Percentiles rank a stretch among this genome's conserved stretches.
Conservation (phyloP, 2,797 vertebrate genomes). For the Typhlichthys eigenmanni region DNA sequence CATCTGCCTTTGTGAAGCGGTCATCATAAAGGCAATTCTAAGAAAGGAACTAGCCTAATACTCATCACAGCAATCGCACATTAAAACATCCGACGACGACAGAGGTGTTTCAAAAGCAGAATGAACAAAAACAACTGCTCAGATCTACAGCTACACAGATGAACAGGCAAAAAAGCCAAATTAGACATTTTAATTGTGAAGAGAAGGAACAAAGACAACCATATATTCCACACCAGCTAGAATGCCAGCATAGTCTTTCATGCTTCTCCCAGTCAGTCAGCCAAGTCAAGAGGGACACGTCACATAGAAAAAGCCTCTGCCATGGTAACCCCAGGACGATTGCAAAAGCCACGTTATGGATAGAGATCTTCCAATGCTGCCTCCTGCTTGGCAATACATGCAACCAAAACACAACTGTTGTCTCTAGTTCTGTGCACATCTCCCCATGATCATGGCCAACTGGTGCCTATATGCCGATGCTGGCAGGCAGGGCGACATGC, state of each 20-base stretch:
- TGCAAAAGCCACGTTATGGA: constrained; percentile 47
- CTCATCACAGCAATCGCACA: constrained; percentile 5
- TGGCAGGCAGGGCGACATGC: no score
- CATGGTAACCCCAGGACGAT: constrained; percentile 51
- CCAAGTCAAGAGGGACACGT: constrained; percentile 42
- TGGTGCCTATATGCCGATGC: no score
- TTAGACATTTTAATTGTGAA: constrained; percentile 9
- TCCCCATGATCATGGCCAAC: no score
- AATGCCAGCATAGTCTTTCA: constrained; percentile 19
- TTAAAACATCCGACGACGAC: constrained; percentile 18
- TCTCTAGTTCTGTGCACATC: constrained; percentile 35
- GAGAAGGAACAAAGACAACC: constrained; percentile 18
- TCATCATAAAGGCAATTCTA: constrained; percentile 17
- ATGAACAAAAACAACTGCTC: not conserved
- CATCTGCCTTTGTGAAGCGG: constrained; percentile 18
- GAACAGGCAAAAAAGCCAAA: not conserved
- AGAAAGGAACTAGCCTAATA: constrained; percentile 12
- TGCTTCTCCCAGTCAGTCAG: constrained; percentile 31
- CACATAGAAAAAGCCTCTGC: constrained; percentile 29
- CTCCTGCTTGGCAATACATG: constrained; percentile 46
- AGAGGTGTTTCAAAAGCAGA: constrained; percentile 10
- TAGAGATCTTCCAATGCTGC: constrained; percentile 53
- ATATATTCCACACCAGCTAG: constrained; percentile 26
- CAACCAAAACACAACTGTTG: constrained; percentile 68
- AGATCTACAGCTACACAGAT: constrained; percentile 5